Evolutionary conservation across 2,888 invertebrate species (phyloP).

Genomic region (Agonum fuliginosum): DNA sequence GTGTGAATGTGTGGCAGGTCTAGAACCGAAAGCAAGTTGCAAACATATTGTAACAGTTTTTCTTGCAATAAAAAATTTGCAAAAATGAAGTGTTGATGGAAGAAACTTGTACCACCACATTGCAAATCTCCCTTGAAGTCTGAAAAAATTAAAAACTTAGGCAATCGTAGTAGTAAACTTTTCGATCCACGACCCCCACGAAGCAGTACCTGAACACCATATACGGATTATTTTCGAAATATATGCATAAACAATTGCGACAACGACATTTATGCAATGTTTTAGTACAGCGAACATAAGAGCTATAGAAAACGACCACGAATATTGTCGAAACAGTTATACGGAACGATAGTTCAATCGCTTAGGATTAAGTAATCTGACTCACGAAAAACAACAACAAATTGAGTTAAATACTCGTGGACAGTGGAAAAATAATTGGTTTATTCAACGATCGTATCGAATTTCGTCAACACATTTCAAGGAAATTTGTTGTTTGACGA

Average conservation of each 20-base stretch:
- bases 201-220: too few species aligned
- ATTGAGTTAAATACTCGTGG: slow-evolving; percentile 1
- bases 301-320: not conserved
- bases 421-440: not conserved
- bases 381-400: not conserved
- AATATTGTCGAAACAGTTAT: not conserved
- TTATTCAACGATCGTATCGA: not conserved
- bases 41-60: not conserved
- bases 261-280: not conserved
- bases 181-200: too few species aligned
- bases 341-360: not conserved
- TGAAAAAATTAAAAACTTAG: too few species aligned
- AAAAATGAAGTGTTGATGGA: not conserved
- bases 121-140: not conserved
- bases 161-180: not conserved
- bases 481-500: not conserved
- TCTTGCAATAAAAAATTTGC: not conserved
- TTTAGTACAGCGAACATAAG: not conserved
- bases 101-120: not conserved
- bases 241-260: too few species aligned
- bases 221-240: too few species aligned
- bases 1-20: not conserved
- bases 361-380: not conserved
- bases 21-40: not conserved
- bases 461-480: not conserved